phyloP scores from a whole-genome alignment of 1,140 invertebrate species.

The Hirudo medicinalis region DNA sequence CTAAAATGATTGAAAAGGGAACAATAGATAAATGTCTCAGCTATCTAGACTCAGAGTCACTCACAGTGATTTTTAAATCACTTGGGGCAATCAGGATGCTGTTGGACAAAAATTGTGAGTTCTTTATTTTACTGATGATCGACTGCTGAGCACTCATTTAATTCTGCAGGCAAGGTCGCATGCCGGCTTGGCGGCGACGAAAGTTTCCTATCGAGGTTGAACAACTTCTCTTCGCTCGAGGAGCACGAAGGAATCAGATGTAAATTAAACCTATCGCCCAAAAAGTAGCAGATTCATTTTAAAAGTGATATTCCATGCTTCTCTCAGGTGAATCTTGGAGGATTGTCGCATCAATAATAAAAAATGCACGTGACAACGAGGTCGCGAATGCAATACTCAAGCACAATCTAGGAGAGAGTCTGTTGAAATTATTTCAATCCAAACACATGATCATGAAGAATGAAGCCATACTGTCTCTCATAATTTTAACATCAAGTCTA shows the following conservation, averaged over 20 bases:
- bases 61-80: neutral
- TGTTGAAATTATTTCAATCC: neutral
- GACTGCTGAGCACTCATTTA: neutral
- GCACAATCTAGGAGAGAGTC: neutral
- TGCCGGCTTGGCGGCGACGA: neutral
- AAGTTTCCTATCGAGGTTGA: neutral
- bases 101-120: neutral
- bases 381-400: neutral
- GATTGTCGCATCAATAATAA: neutral
- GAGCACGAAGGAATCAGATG: conserved; percentile 1
- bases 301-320: too few species aligned
- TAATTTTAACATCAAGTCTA: neutral
- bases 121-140: too few species aligned
- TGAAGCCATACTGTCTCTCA: conserved; percentile 1
- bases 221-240: neutral
- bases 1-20: neutral
- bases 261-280: neutral
- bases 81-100: neutral
- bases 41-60: neutral
- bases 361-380: neutral
- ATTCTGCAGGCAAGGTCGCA: neutral
- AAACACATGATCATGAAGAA: conserved; percentile 8
- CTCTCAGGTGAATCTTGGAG: conserved; percentile 3
- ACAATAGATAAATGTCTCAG: neutral
- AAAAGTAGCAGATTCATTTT: too few species aligned